A percentile compares a stretch with the other conserved stretches of the same genome.
phyloP scores from a whole-genome alignment of 1,140 invertebrate species.

The Danaus plexippus region DNA sequence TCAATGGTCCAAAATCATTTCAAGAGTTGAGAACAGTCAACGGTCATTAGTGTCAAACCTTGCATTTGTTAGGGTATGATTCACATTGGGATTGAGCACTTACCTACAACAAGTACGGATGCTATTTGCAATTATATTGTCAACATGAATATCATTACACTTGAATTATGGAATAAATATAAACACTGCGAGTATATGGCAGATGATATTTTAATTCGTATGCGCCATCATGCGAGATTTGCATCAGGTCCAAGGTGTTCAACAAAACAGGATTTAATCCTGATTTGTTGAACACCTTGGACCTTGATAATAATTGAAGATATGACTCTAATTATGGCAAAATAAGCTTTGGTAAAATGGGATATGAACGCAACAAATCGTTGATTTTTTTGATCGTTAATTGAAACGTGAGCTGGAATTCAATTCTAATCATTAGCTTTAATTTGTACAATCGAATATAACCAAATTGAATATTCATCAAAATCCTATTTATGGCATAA shows the following conservation, averaged over 20 bases:
- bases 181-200: constrained; percentile 14
- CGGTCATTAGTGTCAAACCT: too few relatives aligned
- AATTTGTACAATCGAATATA: constrained; percentile 11
- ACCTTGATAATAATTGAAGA: constrained; percentile 13
- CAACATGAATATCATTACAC: constrained; percentile 17
- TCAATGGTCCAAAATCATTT: too few relatives aligned
- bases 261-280: too few relatives aligned
- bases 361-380: constrained; percentile 16
- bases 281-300: constrained; percentile 9
- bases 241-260: too few relatives aligned
- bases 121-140: constrained; percentile 23
- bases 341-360: constrained; percentile 14
- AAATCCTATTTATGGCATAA: constrained; percentile 5
- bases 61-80: too few relatives aligned
- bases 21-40: too few relatives aligned
- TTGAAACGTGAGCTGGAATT: constrained; percentile 8
- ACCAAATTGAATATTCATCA: constrained; percentile 10
- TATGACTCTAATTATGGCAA: constrained; percentile 12
- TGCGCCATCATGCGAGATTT: constrained; percentile 10
- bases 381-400: constrained; percentile 20
- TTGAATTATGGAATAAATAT: constrained; percentile 18
- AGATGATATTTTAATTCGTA: constrained; percentile 18
- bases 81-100: too few relatives aligned
- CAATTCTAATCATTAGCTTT: constrained; percentile 17
- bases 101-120: constrained; percentile 20